These are phyloP conservation scores for Amblyornis subalaris DNA, from an alignment of 2,113 vertebrate species.

Conservation along the genomic window DNA sequence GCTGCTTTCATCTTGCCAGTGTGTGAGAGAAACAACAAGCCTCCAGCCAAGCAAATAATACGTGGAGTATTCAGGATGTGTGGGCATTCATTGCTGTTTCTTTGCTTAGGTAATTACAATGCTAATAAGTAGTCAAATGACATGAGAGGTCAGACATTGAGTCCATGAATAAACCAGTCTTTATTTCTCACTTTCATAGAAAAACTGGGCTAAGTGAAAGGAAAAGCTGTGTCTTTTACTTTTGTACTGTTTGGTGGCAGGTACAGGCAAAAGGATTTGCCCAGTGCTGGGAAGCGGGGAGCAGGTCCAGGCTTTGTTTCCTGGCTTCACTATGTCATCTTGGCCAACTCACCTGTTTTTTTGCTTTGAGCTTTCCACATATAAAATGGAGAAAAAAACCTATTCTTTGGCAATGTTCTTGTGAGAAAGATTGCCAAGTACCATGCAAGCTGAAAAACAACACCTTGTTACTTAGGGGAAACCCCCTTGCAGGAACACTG, in stretches of 20 bases:
- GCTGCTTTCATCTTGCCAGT: background rate
- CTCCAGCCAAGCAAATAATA: background rate
- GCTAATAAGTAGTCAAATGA: background rate
- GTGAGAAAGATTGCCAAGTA: background rate
- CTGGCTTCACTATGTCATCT: background rate
- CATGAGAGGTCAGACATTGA: background rate
- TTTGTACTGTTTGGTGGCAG: background rate
- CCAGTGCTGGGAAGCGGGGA: background rate
- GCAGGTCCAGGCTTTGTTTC: background rate
- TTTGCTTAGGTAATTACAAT: background rate
- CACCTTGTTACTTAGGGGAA: background rate
- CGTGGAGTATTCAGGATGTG: background rate
- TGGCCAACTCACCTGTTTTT: background rate
- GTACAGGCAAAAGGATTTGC: background rate
- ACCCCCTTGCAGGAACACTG: background rate
- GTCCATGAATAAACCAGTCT: background rate
- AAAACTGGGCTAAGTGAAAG: background rate
- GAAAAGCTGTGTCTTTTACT: background rate
- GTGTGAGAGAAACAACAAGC: background rate
- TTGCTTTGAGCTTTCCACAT: background rate
- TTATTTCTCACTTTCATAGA: background rate
- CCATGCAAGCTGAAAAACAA: background rate
- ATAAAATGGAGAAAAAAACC: background rate
- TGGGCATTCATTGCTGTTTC: background rate
- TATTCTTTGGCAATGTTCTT: background rate